Base-by-base conservation (phyloP, 1,140 invertebrate genomes). In the Samia ricini region DNA sequence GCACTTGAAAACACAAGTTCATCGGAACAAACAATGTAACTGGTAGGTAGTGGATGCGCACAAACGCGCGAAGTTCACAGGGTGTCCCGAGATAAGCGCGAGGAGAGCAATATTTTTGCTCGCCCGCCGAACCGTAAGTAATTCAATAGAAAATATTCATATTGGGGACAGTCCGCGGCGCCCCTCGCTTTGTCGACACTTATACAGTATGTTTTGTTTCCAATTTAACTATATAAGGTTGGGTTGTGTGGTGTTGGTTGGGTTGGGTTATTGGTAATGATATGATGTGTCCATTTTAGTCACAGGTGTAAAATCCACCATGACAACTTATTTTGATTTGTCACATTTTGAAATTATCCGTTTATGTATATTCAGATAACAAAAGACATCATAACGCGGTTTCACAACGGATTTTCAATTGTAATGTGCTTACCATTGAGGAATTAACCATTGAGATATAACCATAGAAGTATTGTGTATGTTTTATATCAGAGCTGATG, bases 131-230 rank as follows among this genome's bases (percentile, higher is more conserved):
- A 82, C 77, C 80, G 84, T 77, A 75, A 81, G 76, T 89, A 89
- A 89, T 89, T 85, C 79, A 88, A 89, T 89, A 89, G 83, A 88
- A 88, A 87, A 85, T 89, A 89, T 89, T 89, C 87, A 88, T 85
- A 86, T 83, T 83, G 83, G 81, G 81, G 83, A 82, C 85, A 79
- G 58, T 56, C 76, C 69, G 67, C 73, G 76, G 71, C 79, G 72
- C 72, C 69, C 67, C 72, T 69, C 61, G 69, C 69, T 61, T 24
- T 60, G 20, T 18, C 42, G 5, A 23, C 1, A 6, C n/a, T n/a
- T 55, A 65, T 79, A 85, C 72, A 77, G 79, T 64, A 3, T 82
- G 81, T 57, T 70, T 10, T 20, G 10, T 36, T 57, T 36, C 2
- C 2, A 7, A 36, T 20, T 57, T 2, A 21, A 21, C n/a, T 36